These are phyloP conservation scores for Melanargia galathea DNA, from an alignment of 2,888 invertebrate species.

Conservation along the genomic window DNA sequence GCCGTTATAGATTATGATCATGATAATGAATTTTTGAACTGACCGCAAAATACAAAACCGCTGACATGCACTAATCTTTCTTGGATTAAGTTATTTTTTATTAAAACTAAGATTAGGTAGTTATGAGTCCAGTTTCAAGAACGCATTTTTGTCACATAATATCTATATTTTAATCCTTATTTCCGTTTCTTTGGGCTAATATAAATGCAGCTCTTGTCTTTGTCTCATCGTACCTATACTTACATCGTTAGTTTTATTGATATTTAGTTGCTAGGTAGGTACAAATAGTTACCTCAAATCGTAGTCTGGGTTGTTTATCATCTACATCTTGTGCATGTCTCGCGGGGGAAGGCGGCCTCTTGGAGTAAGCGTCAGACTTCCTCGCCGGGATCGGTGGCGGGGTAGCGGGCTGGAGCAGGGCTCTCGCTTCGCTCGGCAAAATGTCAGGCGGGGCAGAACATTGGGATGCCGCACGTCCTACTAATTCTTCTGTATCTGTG, in stretches of 20 bases:
- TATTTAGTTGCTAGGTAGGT: no score
- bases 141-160: not conserved
- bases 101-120: not conserved
- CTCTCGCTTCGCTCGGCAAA: constrained; percentile 81
- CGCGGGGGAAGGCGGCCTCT: constrained; percentile 42
- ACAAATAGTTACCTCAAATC: constrained; percentile 65
- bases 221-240: no score
- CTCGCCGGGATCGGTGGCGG: constrained; percentile 45
- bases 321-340: constrained; percentile 49
- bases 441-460: constrained; percentile 85
- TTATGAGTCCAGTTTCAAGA: not conserved
- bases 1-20: not conserved
- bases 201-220: no score
- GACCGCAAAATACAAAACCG: not conserved
- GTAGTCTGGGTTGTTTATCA: constrained; percentile 66
- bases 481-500: constrained; percentile 87
- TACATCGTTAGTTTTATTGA: not conserved
- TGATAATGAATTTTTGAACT: not conserved
- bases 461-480: constrained; percentile 84
- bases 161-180: not conserved
- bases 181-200: not conserved
- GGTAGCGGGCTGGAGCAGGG: constrained; percentile 64
- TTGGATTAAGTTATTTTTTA: not conserved
- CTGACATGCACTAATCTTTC: not conserved
- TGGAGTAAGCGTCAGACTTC: constrained; percentile 38